These are phyloP conservation scores for Thunnus thynnus DNA, from an alignment of 2,113 vertebrate species.

Conservation along the genomic window DNA sequence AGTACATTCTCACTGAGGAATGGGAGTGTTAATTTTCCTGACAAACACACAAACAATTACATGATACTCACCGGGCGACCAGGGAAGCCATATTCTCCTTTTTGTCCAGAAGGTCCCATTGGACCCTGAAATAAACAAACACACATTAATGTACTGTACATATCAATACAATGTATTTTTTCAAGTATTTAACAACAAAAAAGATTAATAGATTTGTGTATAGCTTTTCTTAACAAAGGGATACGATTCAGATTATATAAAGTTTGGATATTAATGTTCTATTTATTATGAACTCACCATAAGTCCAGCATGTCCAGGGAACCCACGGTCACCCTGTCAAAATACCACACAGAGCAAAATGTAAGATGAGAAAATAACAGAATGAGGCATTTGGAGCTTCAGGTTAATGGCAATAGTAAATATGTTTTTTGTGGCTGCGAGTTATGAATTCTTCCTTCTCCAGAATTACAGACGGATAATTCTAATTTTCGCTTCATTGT, in stretches of 20 bases:
- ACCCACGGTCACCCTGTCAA: conserved; percentile 88
- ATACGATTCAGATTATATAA: not conserved
- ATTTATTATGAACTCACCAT: conserved; percentile 79
- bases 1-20: no score
- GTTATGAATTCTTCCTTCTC: not conserved
- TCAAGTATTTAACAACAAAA: not conserved
- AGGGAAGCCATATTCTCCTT: conserved; percentile 94
- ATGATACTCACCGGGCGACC: conserved; percentile 89
- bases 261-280: not conserved
- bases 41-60: not conserved
- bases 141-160: not conserved
- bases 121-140: conserved; percentile 86
- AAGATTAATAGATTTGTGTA: not conserved
- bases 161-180: not conserved
- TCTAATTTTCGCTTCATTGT: no score
- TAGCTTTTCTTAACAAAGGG: not conserved
- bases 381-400: no score
- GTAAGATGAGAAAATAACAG: not conserved
- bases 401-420: no score
- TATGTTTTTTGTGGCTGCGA: not conserved
- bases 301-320: conserved; percentile 82
- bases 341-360: conserved; percentile 31
- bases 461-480: no score
- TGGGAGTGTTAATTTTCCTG: not conserved
- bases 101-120: conserved; percentile 88